Evolutionary conservation across 2,797 vertebrate species (phyloP).

Genomic region (Helostoma temminkii): DNA sequence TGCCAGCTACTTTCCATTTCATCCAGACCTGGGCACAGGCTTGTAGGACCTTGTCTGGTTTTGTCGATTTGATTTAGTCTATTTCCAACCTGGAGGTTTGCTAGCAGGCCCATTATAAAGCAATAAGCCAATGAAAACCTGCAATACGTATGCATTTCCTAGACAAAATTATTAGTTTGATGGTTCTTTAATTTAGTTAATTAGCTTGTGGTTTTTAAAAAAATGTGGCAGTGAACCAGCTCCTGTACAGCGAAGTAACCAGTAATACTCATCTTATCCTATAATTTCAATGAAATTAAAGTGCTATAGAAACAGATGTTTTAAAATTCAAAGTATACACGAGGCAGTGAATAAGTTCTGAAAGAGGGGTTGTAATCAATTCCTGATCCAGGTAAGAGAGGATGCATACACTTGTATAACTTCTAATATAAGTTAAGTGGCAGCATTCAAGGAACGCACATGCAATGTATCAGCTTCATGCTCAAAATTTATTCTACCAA

Average conservation of each 20-base stretch:
- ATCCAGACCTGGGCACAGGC: conserved; percentile 30
- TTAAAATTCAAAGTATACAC: too few relatives aligned
- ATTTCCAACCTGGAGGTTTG: conserved; percentile 22
- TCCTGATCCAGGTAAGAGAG: not conserved
- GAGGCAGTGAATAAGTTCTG: too few relatives aligned
- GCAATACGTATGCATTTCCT: not conserved
- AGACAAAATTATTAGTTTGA: not conserved
- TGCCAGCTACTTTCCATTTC: conserved; percentile 62
- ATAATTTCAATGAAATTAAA: not conserved
- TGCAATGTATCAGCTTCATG: not conserved
- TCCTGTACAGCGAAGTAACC: too few relatives aligned
- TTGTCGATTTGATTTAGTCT: conserved; percentile 34
- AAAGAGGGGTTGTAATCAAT: not conserved
- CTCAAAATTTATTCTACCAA: not conserved
- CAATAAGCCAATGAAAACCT: not conserved
- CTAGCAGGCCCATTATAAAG: not conserved
- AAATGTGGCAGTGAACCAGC: too few relatives aligned
- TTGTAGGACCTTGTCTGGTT: conserved; percentile 45
- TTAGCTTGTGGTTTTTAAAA: too few relatives aligned
- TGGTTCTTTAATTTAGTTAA: too few relatives aligned
- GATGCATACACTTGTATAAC: not conserved
- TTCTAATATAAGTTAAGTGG: not conserved
- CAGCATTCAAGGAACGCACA: not conserved
- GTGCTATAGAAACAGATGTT: not conserved
- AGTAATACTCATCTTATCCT: not conserved